These are phyloP conservation scores for Pseudomugil tenellus DNA, from an alignment of 2,797 vertebrate genomes.

Conservation along the genomic window DNA sequence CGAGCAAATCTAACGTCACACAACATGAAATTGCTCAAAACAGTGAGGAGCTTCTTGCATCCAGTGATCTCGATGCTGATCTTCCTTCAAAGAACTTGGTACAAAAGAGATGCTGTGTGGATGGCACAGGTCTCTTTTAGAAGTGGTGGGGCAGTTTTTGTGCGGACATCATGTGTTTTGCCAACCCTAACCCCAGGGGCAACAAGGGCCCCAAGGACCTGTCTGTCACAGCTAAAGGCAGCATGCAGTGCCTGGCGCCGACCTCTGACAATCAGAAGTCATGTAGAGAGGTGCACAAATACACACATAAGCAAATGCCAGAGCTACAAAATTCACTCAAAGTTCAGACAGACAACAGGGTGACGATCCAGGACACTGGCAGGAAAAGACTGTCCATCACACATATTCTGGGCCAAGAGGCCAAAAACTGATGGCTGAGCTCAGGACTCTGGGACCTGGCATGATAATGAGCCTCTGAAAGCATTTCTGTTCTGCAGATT, in stretches of 20 bases:
- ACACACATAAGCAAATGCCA: slow-evolving; percentile 22
- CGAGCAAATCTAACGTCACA: slow-evolving; percentile 26
- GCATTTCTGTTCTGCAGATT: background rate
- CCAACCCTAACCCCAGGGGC: slow-evolving; percentile 71
- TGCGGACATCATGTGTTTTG: slow-evolving; percentile 54
- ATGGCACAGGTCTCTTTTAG: slow-evolving; percentile 65
- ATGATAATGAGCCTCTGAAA: slow-evolving; percentile 49
- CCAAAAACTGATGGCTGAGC: slow-evolving; percentile 39
- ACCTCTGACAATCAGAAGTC: slow-evolving; percentile 73
- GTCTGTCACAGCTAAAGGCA: slow-evolving; percentile 72
- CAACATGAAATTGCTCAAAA: slow-evolving; percentile 24
- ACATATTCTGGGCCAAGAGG: slow-evolving; percentile 40
- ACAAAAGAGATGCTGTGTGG: slow-evolving; percentile 66
- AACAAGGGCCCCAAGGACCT: slow-evolving; percentile 59
- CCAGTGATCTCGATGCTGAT: slow-evolving; percentile 45
- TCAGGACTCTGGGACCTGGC: slow-evolving; percentile 53
- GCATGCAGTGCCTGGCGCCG: slow-evolving; percentile 73
- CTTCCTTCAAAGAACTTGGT: slow-evolving; percentile 46
- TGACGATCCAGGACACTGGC: slow-evolving; percentile 68
- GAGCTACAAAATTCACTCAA: slow-evolving; percentile 50
- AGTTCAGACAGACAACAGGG: slow-evolving; percentile 44
- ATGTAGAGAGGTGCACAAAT: slow-evolving; percentile 50
- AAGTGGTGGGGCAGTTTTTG: slow-evolving; percentile 53
- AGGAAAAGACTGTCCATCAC: slow-evolving; percentile 62
- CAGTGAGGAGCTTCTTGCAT: slow-evolving; percentile 35